Evolutionary conservation across 2,113 vertebrate genomes (phyloP), one percentile per base, ranked within the genome.

Genomic region (Serinus canaria): DNA sequence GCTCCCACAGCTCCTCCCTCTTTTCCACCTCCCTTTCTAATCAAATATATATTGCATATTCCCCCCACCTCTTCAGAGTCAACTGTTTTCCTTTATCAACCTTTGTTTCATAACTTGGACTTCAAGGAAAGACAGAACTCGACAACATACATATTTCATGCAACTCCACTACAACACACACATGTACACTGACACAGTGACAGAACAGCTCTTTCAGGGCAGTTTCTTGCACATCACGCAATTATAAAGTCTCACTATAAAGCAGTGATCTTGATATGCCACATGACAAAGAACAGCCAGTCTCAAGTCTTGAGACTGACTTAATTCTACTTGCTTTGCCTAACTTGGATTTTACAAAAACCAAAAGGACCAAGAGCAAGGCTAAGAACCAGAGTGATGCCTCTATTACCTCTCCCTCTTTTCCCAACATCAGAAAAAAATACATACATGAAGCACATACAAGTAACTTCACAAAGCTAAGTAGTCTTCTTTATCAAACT

Each of bases 111-210:
- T 10, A 93, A 22, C 14, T 37, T 39, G 23, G 7, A 23, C 30
- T 64, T 90, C 53, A 79, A 68, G 30, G 53, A 56, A 15, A 56
- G 19, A 21, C 13, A 87, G 41, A 88, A 66, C 17, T 68, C 67
- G 2, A 60, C 22, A 78, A 47, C 12, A 46, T 4, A 69, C 0
- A 0, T 4, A 64, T 52, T 79, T 74, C 46, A 27, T 12, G 7
- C 33, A 63, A 43, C 49, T 74, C 37, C 41, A 43, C 44, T 35
- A 33, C 27, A 37, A 58, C 39, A 80, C 46, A 41, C 11, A 39
- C 21, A 4, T 1, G 3, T 23, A 37, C 12, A 33, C 13, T 3
- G 6, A 64, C 20, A 30, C 46, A 90, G n/a, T 16, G 43, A 89
- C 37, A n/a, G 35, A 46, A 63, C 0, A 15, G 23, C 16, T 66